Conservation (phyloP, 2,888 invertebrate genomes). For the Latrodectus hesperus region DNA sequence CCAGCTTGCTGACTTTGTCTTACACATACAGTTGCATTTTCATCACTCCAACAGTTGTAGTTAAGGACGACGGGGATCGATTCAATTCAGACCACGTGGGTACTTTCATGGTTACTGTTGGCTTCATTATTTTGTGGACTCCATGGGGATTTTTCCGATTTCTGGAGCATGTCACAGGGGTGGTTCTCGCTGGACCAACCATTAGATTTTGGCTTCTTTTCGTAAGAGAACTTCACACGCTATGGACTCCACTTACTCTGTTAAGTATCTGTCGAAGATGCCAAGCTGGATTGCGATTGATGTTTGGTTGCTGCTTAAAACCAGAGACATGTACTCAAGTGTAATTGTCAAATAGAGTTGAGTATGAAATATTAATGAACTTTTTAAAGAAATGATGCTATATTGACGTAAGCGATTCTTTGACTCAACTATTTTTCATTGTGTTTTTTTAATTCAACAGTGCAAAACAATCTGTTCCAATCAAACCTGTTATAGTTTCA, state of each 20-base stretch:
- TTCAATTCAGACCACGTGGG: conserved; percentile 42
- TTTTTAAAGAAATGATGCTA: too few relatives aligned
- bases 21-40: conserved; percentile 92
- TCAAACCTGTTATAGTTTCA: too few relatives aligned
- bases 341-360: too few relatives aligned
- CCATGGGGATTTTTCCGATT: conserved; percentile 54
- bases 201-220: conserved; percentile 51
- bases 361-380: too few relatives aligned
- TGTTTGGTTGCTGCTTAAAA: conserved; percentile 42
- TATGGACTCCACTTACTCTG: conserved; percentile 42
- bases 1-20: conserved; percentile 95
- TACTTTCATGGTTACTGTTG: conserved; percentile 44
- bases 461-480: too few relatives aligned
- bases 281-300: conserved; percentile 38
- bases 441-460: too few relatives aligned
- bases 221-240: conserved; percentile 36
- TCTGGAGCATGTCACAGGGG: conserved; percentile 15
- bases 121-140: conserved; percentile 40
- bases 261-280: conserved; percentile 32
- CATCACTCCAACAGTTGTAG: conserved; percentile 80
- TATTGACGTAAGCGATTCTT: too few relatives aligned
- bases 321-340: conserved; percentile 18
- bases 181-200: conserved; percentile 22
- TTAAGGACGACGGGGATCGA: conserved; percentile 29
- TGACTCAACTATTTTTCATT: too few relatives aligned